Evolutionary conservation across 2,113 vertebrate genomes (phyloP).

Genomic region (Taxidea taxus): DNA sequence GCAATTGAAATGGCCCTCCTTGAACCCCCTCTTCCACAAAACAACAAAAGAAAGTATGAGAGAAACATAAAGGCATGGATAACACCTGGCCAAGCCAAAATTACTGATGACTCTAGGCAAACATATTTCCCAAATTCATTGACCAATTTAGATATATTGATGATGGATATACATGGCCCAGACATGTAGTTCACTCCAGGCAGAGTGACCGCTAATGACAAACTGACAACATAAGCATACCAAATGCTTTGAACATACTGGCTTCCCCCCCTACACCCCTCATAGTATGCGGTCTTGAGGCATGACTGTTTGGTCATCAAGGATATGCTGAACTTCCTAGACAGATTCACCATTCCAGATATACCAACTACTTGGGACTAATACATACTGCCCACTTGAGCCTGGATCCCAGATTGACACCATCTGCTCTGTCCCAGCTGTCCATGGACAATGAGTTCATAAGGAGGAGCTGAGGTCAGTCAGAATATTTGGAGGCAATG

Average conservation of each 20-base stretch:
- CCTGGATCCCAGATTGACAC: background rate
- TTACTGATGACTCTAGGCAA: background rate
- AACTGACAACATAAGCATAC: background rate
- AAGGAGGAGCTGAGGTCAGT: background rate
- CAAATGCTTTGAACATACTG: background rate
- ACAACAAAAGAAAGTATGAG: background rate
- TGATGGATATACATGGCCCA: rapidly evolving
- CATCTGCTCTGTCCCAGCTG: background rate
- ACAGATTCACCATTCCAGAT: background rate
- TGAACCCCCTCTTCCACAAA: background rate
- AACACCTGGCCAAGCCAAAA: background rate
- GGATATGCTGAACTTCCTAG: background rate
- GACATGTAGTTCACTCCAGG: background rate
- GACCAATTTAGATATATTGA: background rate
- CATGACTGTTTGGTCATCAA: background rate
- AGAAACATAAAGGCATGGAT: background rate
- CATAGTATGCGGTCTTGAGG: background rate
- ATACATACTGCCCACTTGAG: background rate
- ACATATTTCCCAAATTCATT: background rate
- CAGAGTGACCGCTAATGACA: background rate
- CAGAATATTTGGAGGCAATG: background rate
- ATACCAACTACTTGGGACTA: background rate
- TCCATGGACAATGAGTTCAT: background rate
- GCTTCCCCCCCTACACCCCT: background rate
- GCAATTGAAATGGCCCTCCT: background rate